phyloP scores from a whole-genome alignment of 2,113 vertebrate genomes.

The Oreotrochilus melanogaster region DNA sequence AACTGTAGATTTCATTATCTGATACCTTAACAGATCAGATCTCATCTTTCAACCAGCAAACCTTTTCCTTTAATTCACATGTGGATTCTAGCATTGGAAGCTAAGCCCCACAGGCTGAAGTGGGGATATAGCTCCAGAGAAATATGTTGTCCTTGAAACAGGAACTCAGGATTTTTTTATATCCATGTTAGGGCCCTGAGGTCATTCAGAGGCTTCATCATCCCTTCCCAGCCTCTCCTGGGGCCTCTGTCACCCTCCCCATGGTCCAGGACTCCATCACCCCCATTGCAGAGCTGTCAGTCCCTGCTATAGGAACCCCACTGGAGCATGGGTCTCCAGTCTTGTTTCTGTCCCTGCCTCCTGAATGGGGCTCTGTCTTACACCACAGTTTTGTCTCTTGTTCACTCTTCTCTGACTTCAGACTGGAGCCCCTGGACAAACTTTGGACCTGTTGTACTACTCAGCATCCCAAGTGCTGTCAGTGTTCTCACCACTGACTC shows the following conservation, averaged over 20 bases:
- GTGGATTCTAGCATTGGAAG: neutral
- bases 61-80: neutral
- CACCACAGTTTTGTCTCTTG: neutral
- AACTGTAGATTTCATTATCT: conserved; percentile 37
- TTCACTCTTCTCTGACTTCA: neutral
- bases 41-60: neutral
- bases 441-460: neutral
- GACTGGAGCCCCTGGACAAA: neutral
- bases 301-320: neutral
- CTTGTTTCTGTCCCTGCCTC: neutral
- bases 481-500: neutral
- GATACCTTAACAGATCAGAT: neutral
- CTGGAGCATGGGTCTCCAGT: fast-evolving
- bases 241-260: neutral
- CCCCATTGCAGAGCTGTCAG: neutral
- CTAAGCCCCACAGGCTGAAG: neutral
- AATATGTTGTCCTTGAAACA: fast-evolving
- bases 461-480: fast-evolving
- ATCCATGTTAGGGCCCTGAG: neutral
- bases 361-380: neutral
- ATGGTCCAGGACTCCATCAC: neutral
- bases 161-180: neutral
- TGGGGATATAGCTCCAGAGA: neutral
- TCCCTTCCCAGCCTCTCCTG: neutral
- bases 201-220: neutral